A percentile compares a stretch with the other conserved stretches of the same genome.
phyloP scores from a whole-genome alignment of 2,113 vertebrate genomes.

The Notothenia coriiceps region DNA sequence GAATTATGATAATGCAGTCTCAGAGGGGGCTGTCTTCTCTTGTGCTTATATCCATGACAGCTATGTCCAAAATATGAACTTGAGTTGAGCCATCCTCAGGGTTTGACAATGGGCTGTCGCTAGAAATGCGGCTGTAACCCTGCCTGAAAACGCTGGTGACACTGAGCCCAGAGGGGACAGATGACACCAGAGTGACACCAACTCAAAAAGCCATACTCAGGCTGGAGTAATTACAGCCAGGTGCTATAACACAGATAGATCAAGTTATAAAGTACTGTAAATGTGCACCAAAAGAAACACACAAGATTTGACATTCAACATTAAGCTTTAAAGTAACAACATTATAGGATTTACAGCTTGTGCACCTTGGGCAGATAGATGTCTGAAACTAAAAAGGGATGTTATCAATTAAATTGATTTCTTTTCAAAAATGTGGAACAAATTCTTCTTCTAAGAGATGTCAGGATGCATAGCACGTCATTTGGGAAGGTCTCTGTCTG shows the following conservation, averaged over 20 bases:
- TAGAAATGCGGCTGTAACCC: constrained; percentile 36
- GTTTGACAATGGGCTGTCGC: constrained; percentile 32
- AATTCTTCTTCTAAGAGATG: too few species aligned
- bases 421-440: too few species aligned
- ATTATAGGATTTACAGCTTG: background rate
- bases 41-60: constrained; percentile 15
- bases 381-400: too few species aligned
- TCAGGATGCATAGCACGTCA: too few species aligned
- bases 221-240: constrained; percentile 36
- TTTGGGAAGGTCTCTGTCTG: too few species aligned
- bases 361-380: background rate
- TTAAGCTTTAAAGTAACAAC: background rate
- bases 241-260: constrained; percentile 15
- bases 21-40: constrained; percentile 8
- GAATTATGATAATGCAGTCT: constrained; percentile 37
- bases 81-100: constrained; percentile 25
- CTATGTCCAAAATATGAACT: constrained; percentile 29
- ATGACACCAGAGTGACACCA: constrained; percentile 35
- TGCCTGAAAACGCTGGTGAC: constrained; percentile 30
- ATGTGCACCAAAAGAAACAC: background rate
- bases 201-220: background rate
- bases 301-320: background rate
- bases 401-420: too few species aligned
- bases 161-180: constrained; percentile 40
- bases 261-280: background rate